Percentiles rank a stretch among this genome's conserved stretches.
phyloP scores from a whole-genome alignment of 35 echinoderm and acorn worm genomes.

The Lytechinus pictus region DNA sequence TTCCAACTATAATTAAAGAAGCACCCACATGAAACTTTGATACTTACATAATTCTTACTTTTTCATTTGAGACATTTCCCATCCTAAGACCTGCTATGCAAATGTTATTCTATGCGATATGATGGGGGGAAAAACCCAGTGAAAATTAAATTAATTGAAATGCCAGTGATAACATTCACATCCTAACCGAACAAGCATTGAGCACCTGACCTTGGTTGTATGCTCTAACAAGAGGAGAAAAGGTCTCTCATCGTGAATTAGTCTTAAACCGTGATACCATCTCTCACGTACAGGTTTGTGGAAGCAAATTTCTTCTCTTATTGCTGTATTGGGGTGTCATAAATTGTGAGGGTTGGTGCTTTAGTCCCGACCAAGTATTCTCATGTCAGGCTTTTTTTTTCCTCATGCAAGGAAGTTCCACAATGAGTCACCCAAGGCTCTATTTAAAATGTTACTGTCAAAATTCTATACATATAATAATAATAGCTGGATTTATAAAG shows the following conservation, averaged over 20 bases:
- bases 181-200: not conserved
- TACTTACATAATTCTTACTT: no score
- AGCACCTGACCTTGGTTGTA: not conserved
- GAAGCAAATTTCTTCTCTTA: not conserved
- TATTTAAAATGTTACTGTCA: no score
- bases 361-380: not conserved
- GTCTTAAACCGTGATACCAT: not conserved
- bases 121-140: not conserved
- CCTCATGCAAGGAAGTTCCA: not conserved
- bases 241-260: not conserved
- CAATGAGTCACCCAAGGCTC: not conserved
- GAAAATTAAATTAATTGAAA: not conserved
- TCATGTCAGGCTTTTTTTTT: not conserved
- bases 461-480: no score
- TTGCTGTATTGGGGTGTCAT: not conserved
- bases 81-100: not conserved
- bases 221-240: conserved; percentile 2
- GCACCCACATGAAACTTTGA: no score
- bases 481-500: no score
- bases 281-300: not conserved
- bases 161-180: not conserved
- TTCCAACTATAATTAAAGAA: no score
- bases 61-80: no score
- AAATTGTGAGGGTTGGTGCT: not conserved
- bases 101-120: not conserved